Base-by-base conservation (phyloP, 2,797 vertebrate genomes). In the Paramormyrops hopkinsi region DNA sequence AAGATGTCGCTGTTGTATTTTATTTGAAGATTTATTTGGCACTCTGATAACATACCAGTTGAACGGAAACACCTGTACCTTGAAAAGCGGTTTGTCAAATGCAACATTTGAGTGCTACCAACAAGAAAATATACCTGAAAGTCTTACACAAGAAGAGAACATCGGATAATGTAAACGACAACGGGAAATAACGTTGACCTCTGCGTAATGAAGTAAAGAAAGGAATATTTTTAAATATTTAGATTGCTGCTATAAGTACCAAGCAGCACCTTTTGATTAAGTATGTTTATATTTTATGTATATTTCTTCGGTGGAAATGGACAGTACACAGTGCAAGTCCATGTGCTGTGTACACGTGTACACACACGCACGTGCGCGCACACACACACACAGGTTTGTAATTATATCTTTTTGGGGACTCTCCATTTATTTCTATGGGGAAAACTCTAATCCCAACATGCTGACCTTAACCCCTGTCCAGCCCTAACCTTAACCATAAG, bases 1-100 rank as follows among this genome's bases (percentile, higher is more conserved):
- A 76, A 89, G 89, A 89, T 89, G 89, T 87, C 89, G 84, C 89
- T 56, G 48, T 89, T 89, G 89, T 53, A 89, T 89, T 79, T 54
- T 44, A 51, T 85, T 85, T 50, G 44, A 85, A 25, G 22, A 29
- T n/a, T 19, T 56, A 29, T 37, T 56, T n/a, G 51, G 85, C 53
- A 19, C 33, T 41, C 25, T 6, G 83, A 17, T 85, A 53, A 50
- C 44, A 3, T 82, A 65, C 25, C 41, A 82, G 17, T 85, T 48
- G 11, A 85, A 51, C 22, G 82, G 82, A 85, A 51, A 85, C n/a
- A 51, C 48, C 22, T 50, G 46, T 51, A 14, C 48, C 11, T 85
- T 83, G 79, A 83, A 48, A 46, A 86, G 9, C 46, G 19, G 12
- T 54, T 86, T 86, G 6, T 54, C 50, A 51, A 85, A 85, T 29